These are phyloP conservation scores for Chaetops frenatus DNA, from an alignment of 2,113 vertebrate genomes.

Conservation along the genomic window DNA sequence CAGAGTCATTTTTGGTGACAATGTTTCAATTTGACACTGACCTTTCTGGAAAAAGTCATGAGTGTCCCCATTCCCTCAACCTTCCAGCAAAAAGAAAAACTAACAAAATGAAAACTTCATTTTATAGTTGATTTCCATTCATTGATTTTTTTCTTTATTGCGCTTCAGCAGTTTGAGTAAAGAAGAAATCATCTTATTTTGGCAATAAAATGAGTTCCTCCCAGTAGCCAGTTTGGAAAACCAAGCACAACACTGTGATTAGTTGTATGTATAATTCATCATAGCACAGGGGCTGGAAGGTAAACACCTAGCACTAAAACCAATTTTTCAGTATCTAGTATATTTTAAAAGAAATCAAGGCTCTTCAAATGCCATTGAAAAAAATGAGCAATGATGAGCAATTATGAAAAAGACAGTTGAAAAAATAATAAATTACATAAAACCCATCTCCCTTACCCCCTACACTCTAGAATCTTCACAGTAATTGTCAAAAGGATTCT, in stretches of 20 bases:
- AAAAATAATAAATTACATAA: neutral
- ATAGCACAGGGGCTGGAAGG: neutral
- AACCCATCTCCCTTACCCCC: accelerated
- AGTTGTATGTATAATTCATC: neutral
- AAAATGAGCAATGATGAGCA: neutral
- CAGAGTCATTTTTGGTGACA: neutral
- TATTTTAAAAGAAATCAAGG: neutral
- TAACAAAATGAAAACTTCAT: neutral
- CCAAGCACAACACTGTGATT: neutral
- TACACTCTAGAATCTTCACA: neutral
- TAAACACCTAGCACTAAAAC: neutral
- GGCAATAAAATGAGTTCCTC: neutral
- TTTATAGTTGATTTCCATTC: neutral
- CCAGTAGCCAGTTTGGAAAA: neutral
- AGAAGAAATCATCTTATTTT: neutral
- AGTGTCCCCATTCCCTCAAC: accelerated
- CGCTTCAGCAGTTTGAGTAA: neutral
- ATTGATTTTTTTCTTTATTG: neutral
- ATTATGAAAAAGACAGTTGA: neutral
- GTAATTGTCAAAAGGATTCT: neutral
- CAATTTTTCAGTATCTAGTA: neutral
- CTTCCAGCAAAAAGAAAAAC: neutral
- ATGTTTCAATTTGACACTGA: neutral
- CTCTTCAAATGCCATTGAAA: neutral
- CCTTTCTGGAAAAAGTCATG: neutral